A percentile compares a stretch with the other conserved stretches of the same genome.
These are phyloP conservation scores for Tachina lurida DNA, from an alignment of 2,888 invertebrate genomes.

Conservation along the genomic window DNA sequence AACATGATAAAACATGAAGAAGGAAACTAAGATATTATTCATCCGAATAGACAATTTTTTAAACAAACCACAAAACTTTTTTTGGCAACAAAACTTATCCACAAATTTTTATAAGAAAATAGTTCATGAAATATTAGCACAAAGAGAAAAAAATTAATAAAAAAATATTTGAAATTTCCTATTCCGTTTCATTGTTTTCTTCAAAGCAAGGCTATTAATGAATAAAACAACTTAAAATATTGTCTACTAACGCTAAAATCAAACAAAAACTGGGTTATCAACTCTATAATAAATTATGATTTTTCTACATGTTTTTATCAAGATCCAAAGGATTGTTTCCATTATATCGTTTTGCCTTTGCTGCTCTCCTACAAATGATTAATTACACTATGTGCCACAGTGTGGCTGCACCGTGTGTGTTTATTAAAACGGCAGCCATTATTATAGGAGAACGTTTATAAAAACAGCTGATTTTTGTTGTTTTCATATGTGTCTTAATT, in stretches of 20 bases:
- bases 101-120: slow-evolving; percentile 25
- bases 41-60: slow-evolving; percentile 1
- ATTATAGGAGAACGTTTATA: slow-evolving; percentile 26
- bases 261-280: slow-evolving; percentile 44
- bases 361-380: slow-evolving; percentile 30
- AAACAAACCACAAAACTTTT: slow-evolving; percentile 30
- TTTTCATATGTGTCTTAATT: not conserved
- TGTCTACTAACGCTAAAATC: slow-evolving; percentile 28
- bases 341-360: not conserved
- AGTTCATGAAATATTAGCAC: slow-evolving; percentile 5
- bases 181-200: slow-evolving; percentile 37
- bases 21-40: slow-evolving; percentile 33
- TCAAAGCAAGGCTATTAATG: slow-evolving; percentile 43
- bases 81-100: slow-evolving; percentile 18
- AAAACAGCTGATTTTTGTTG: slow-evolving; percentile 56
- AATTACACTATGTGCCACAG: slow-evolving; percentile 6
- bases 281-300: slow-evolving; percentile 58
- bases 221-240: slow-evolving; percentile 26
- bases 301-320: slow-evolving; percentile 62
- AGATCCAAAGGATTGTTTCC: slow-evolving; percentile 47
- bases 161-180: slow-evolving; percentile 42
- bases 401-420: not conserved
- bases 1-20: slow-evolving; percentile 13
- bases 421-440: slow-evolving; percentile 60
- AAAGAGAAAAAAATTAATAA: not conserved